These are phyloP conservation scores for Lordiphosa clarofinis DNA, from an alignment of 1,140 invertebrate species.

Conservation along the genomic window DNA sequence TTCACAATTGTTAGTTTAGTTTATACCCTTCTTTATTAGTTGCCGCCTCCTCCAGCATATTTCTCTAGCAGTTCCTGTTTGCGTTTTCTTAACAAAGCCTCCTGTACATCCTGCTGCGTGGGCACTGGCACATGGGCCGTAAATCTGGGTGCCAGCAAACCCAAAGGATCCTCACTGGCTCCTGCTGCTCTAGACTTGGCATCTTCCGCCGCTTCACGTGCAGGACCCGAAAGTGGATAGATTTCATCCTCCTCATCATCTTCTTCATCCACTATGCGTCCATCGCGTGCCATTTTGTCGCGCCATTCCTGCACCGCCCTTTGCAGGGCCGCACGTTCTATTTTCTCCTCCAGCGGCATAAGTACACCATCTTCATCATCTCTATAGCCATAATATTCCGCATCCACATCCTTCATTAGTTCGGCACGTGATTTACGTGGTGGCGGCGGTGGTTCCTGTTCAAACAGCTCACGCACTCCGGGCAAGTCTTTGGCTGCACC, in stretches of 20 bases:
- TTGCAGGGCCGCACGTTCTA: slow-evolving; percentile 87
- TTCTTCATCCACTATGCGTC: slow-evolving; percentile 81
- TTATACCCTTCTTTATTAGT: slow-evolving; percentile 24
- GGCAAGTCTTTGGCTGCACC: slow-evolving; percentile 99
- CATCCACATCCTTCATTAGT: slow-evolving; percentile 98
- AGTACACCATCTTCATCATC: slow-evolving; percentile 99
- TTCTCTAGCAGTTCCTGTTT: slow-evolving; percentile 93
- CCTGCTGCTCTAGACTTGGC: slow-evolving; percentile 39
- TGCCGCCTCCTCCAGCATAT: slow-evolving; percentile 81
- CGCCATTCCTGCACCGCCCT: slow-evolving; percentile 85
- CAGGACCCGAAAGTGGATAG: slow-evolving; percentile 63
- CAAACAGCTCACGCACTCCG: slow-evolving; percentile 97
- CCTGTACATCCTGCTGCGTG: slow-evolving; percentile 93
- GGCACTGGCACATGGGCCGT: slow-evolving; percentile 93
- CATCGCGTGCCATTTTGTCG: slow-evolving; percentile 83
- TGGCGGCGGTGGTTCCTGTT: slow-evolving; percentile 94
- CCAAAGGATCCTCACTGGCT: slow-evolving; percentile 52
- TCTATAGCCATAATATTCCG: slow-evolving; percentile 98
- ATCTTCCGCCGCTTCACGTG: slow-evolving; percentile 63
- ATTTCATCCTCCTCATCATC: slow-evolving; percentile 82
- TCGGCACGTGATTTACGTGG: slow-evolving; percentile 96
- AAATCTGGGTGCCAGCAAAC: slow-evolving; percentile 81
- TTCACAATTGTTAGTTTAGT: background rate
- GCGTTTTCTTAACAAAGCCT: slow-evolving; percentile 91
- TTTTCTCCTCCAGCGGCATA: slow-evolving; percentile 91